Conservation (phyloP, 2,888 invertebrate species). For the Pemphredon lugubris region DNA sequence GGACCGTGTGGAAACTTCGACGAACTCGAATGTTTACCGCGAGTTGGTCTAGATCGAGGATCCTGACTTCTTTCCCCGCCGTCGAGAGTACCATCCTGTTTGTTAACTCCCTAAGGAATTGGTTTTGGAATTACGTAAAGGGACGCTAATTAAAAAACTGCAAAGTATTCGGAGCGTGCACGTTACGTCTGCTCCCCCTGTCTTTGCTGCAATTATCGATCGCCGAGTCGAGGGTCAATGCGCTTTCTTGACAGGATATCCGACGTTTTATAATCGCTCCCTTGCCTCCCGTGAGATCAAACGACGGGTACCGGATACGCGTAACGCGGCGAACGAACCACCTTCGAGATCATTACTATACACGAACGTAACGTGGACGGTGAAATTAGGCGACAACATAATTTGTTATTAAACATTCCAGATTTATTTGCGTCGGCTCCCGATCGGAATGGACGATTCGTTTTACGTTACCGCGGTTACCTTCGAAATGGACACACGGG, state of each 20-base stretch:
- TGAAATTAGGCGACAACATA: too few relatives aligned
- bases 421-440: too few relatives aligned
- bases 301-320: too few relatives aligned
- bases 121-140: slow-evolving; percentile 59
- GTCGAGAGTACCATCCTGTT: slow-evolving; percentile 40
- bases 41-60: slow-evolving; percentile 61
- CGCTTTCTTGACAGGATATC: slow-evolving; percentile 5
- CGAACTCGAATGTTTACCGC: slow-evolving; percentile 72
- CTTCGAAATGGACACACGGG: too few relatives aligned
- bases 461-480: too few relatives aligned
- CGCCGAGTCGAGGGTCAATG: neutral
- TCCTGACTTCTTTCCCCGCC: slow-evolving; percentile 37
- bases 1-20: slow-evolving; percentile 59
- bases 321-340: too few relatives aligned
- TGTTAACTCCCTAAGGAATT: slow-evolving; percentile 60
- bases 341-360: too few relatives aligned
- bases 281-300: neutral
- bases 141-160: slow-evolving; percentile 70
- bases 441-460: too few relatives aligned
- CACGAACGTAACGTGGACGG: too few relatives aligned
- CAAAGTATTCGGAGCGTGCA: slow-evolving; percentile 11
- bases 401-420: too few relatives aligned
- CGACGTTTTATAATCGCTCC: neutral
- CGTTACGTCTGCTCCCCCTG: neutral
- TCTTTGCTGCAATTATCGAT: slow-evolving; percentile 15